Percentiles rank a stretch among this genome's conserved stretches.
phyloP scores from a whole-genome alignment of 2,797 vertebrate species.

The Salmo trutta region DNA sequence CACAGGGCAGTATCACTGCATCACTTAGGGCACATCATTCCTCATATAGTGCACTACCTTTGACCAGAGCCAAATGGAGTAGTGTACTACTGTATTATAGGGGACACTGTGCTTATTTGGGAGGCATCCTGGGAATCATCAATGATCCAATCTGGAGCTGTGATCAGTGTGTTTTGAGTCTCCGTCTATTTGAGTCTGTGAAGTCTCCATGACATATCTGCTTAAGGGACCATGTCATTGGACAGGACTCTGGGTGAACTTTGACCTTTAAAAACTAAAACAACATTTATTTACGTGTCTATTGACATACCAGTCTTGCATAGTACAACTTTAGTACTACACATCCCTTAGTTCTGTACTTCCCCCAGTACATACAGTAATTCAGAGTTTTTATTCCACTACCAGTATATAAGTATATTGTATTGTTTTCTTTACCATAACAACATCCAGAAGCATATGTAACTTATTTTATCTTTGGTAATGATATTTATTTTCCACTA shows the following conservation, averaged over 20 bases:
- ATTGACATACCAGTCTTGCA: conserved; percentile 40
- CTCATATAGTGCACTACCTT: neutral
- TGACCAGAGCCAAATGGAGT: neutral
- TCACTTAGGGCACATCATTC: neutral
- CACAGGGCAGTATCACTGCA: neutral
- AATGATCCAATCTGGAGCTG: neutral
- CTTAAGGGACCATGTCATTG: neutral
- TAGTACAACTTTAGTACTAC: conserved; percentile 20
- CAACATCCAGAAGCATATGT: neutral
- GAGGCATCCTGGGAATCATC: neutral
- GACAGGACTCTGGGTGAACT: neutral
- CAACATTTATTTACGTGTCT: conserved; percentile 2
- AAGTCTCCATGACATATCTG: neutral
- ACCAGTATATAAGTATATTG: conserved; percentile 13
- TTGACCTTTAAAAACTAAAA: conserved; percentile 6
- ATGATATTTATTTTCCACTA: neutral
- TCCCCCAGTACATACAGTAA: neutral
- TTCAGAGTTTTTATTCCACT: conserved; percentile 25
- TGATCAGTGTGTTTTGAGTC: neutral
- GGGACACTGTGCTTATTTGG: neutral
- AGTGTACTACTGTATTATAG: neutral
- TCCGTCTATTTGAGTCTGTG: neutral
- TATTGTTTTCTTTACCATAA: neutral
- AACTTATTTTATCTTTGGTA: conserved; percentile 24
- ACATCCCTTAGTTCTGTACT: neutral